Base-by-base conservation (phyloP, 2,888 invertebrate genomes). In the Frankliniella intonsa region DNA sequence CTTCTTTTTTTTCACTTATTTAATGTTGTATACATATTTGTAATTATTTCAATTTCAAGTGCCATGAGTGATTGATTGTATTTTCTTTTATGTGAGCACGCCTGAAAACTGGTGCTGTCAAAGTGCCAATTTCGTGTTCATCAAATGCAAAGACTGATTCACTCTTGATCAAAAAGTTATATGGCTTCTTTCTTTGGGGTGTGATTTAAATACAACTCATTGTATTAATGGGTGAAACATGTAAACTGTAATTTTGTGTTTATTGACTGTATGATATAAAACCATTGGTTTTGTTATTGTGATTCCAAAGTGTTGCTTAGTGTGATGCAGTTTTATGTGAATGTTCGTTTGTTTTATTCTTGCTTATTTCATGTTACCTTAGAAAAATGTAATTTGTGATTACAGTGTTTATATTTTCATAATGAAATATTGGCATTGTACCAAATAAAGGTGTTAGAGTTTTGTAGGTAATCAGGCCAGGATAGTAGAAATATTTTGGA, bases 231-330 rank as follows among this genome's bases (percentile, higher is more conserved):
- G 12, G 25, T 22, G 22, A 25, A 55, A 25, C 10, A 25, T 76
- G 69, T 76, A 12, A 25, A 25, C 10, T 25, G 5, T 76, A 22
- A 25, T 76, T 76, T 76, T 25, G 25, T 22, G 22, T 76, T 76
- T 76, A 22, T 76, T 22, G 22, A 76, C 22, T 76, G 0, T 25
- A 25, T 55, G 55, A 19, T 19, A 55, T 12, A 10, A 25, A 76
- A 25, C 69, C 22, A 76, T 22, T 10, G 69, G 69, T 76, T 76
- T 76, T 76, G 69, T 76, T 25, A 76, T 76, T 76, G 69, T 76
- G 69, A 76, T 76, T 76, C 25, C 69, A 76, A 25, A 22, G 69
- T 76, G 69, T 69, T 69, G 11, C 38, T 38, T 22, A 69, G 22
- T 69, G 9, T 69, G 12, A 25, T 9, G 25, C 69, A 25, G 25